A percentile compares a stretch with the other conserved stretches of the same genome.
Conservation (phyloP, 2,113 vertebrate genomes). For the Clarias gariepinus region DNA sequence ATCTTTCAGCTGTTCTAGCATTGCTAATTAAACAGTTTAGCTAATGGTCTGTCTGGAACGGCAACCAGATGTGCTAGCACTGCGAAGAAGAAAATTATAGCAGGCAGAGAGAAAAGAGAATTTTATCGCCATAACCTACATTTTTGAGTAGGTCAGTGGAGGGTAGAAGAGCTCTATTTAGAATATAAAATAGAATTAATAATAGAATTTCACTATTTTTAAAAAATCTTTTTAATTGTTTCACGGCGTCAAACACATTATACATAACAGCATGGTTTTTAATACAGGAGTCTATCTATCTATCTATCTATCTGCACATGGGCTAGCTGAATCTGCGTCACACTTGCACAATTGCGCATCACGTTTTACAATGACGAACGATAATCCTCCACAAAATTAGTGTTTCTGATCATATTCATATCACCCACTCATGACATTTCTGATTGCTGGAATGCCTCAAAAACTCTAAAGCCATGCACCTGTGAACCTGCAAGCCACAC, state of each 20-base stretch:
- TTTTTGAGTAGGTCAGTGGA: background rate
- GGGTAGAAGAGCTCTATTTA: too few relatives aligned
- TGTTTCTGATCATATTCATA: background rate
- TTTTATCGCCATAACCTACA: background rate
- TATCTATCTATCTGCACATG: background rate
- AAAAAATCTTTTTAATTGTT: background rate
- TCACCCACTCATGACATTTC: background rate
- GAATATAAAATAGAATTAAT: too few relatives aligned
- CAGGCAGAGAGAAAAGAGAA: background rate
- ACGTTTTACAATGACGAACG: background rate
- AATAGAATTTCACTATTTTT: background rate
- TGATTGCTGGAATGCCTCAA: background rate
- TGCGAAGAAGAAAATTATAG: background rate
- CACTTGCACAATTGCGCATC: background rate
- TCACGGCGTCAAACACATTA: background rate
- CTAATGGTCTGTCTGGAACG: background rate
- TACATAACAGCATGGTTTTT: background rate
- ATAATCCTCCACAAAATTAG: background rate
- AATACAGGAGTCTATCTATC: background rate
- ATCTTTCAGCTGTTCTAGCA: background rate
- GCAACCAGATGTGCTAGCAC: background rate
- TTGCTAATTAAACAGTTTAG: background rate
- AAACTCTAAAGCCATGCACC: background rate
- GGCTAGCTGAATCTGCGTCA: background rate
- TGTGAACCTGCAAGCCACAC: conserved; percentile 8